Percentiles rank a stretch among this genome's conserved stretches.
Evolutionary conservation across 2,888 invertebrate species (phyloP).

Genomic region (Maniola hyperantus): DNA sequence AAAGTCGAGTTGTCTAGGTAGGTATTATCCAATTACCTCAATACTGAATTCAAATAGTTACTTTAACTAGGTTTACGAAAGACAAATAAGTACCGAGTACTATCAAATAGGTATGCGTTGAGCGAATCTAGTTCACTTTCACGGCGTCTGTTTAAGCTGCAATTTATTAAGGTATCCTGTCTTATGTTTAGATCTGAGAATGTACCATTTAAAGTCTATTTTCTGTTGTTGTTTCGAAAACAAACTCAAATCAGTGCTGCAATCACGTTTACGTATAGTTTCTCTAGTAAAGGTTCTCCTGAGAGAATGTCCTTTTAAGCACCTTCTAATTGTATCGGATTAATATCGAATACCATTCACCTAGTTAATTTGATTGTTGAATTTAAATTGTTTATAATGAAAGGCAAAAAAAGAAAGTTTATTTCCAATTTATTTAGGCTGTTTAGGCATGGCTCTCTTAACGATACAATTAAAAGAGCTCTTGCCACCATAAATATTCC

Average conservation of each 20-base stretch:
- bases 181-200: slow-evolving; percentile 22
- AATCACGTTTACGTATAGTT: slow-evolving; percentile 5
- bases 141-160: slow-evolving; percentile 25
- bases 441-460: too few species aligned
- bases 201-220: slow-evolving; percentile 11
- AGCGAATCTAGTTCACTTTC: slow-evolving; percentile 37
- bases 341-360: not conserved
- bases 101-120: slow-evolving; percentile 30
- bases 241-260: not conserved
- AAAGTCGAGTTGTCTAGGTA: not conserved
- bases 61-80: slow-evolving; percentile 26
- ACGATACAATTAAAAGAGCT: too few species aligned
- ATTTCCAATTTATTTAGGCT: too few species aligned
- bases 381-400: not conserved
- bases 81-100: slow-evolving; percentile 18
- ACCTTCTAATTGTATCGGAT: not conserved
- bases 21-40: not conserved
- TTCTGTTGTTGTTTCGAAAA: slow-evolving; percentile 12
- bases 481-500: too few species aligned
- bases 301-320: not conserved
- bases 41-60: slow-evolving; percentile 17
- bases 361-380: not conserved
- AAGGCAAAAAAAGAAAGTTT: too few species aligned
- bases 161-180: slow-evolving; percentile 27
- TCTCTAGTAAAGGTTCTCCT: not conserved